Evolutionary conservation across 2,797 vertebrate species (phyloP).

Genomic region (Bovichtus diacanthus): DNA sequence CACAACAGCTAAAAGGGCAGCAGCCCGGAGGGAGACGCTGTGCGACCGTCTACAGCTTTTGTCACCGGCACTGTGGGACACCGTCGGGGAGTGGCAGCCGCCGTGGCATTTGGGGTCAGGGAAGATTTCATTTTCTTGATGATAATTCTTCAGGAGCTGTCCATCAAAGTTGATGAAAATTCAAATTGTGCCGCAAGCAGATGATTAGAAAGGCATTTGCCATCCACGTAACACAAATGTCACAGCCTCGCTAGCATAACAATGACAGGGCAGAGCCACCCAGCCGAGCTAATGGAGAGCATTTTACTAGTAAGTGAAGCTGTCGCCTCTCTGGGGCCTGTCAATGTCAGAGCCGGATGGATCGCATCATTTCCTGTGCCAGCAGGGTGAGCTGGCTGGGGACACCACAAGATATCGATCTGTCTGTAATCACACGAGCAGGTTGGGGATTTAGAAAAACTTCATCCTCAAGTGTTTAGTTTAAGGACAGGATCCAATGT

Average conservation of each 20-base stretch:
- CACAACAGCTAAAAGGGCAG: slow-evolving; percentile 68
- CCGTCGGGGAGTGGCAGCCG: slow-evolving; percentile 49
- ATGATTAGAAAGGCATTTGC: slow-evolving; percentile 82
- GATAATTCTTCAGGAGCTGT: slow-evolving; percentile 74
- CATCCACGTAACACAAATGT: slow-evolving; percentile 78
- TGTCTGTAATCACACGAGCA: slow-evolving; percentile 84
- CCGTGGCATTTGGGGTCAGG: slow-evolving; percentile 69
- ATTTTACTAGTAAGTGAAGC: slow-evolving; percentile 83
- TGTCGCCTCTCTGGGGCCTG: slow-evolving; percentile 79
- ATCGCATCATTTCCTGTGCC: slow-evolving; percentile 84
- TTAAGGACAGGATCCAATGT: slow-evolving; percentile 81
- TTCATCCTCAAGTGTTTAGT: slow-evolving; percentile 83
- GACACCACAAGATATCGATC: slow-evolving; percentile 83
- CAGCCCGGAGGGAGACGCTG: slow-evolving; percentile 45
- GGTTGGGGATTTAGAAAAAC: slow-evolving; percentile 82
- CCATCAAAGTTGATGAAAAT: slow-evolving; percentile 82
- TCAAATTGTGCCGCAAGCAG: slow-evolving; percentile 71
- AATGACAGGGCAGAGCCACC: slow-evolving; percentile 75
- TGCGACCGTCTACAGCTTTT: slow-evolving; percentile 57
- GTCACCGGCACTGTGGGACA: slow-evolving; percentile 62
- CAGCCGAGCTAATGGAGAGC: slow-evolving; percentile 78
- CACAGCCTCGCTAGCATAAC: slow-evolving; percentile 80
- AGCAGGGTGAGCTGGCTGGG: slow-evolving; percentile 74
- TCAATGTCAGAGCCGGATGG: slow-evolving; percentile 84
- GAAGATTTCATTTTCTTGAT: slow-evolving; percentile 74